Conservation (phyloP, 2,888 invertebrate genomes). For the Stramonita haemastoma region DNA sequence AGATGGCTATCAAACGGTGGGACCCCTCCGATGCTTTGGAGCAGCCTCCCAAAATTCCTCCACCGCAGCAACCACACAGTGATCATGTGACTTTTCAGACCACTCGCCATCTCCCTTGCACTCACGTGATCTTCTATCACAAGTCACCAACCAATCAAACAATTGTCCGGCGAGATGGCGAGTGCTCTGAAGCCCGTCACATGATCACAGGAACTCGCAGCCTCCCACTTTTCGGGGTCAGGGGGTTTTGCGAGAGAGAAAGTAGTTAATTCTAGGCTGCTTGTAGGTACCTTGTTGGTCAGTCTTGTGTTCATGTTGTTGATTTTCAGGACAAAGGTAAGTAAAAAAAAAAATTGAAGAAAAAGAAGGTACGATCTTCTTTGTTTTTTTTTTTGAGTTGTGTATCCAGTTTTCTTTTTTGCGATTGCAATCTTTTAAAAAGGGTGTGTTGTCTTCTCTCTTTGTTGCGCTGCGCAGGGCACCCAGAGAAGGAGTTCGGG, state of each 20-base stretch:
- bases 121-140: conserved; percentile 25
- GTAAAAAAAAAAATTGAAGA: neutral
- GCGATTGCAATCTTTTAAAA: neutral
- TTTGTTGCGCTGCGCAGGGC: conserved; percentile 44
- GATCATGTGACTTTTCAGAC: conserved; percentile 51
- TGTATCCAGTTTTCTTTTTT: neutral
- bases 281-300: neutral
- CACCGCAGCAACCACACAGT: conserved; percentile 28
- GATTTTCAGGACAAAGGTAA: conserved; percentile 33
- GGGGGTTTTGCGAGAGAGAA: neutral
- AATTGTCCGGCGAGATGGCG: conserved; percentile 39
- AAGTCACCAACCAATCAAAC: conserved; percentile 29
- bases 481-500: conserved; percentile 49
- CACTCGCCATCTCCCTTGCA: conserved; percentile 47
- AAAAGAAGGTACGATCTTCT: neutral
- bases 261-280: conserved; percentile 13
- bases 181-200: conserved; percentile 48
- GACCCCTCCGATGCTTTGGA: conserved; percentile 59
- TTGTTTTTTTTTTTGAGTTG: neutral
- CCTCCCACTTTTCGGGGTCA: neutral
- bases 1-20: conserved; percentile 59
- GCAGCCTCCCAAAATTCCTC: conserved; percentile 9
- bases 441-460: neutral
- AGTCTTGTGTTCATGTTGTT: neutral
- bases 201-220: conserved; percentile 35